Conservation (phyloP, 2,113 vertebrate genomes). For the Callipepla californica region DNA sequence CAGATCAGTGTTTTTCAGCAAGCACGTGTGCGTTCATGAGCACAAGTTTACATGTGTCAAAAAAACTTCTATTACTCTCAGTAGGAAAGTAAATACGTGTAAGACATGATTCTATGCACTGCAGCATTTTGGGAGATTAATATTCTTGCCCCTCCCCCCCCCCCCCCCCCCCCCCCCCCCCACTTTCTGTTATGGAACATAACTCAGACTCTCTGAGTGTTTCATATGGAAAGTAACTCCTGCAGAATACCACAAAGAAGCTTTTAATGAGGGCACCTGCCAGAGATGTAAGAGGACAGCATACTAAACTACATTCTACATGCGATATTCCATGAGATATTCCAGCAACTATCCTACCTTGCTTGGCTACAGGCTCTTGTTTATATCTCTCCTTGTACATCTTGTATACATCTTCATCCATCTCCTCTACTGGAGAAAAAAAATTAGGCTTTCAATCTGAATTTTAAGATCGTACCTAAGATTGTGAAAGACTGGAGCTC, state of each 20-base stretch:
- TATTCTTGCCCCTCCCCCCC: neutral
- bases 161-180: neutral
- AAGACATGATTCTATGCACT: neutral
- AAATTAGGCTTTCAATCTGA: neutral
- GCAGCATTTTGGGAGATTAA: neutral
- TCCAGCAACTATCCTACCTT: neutral
- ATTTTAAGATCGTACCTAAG: neutral
- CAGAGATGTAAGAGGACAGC: neutral
- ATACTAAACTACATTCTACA: rapidly evolving
- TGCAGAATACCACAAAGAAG: neutral
- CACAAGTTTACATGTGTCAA: rapidly evolving
- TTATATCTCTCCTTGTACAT: neutral
- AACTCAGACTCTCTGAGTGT: constrained; percentile 22
- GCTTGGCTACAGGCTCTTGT: neutral
- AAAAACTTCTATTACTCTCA: neutral
- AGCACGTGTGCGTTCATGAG: neutral
- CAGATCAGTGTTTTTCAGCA: neutral
- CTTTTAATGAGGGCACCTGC: neutral
- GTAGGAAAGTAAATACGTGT: neutral
- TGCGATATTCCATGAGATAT: neutral
- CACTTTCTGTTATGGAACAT: neutral
- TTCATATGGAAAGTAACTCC: constrained; percentile 31
- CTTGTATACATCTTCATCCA: neutral
- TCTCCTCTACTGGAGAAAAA: neutral
- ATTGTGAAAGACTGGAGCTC: neutral